Base-by-base conservation (phyloP, 2,888 invertebrate genomes). In the Meteorus colon region DNA sequence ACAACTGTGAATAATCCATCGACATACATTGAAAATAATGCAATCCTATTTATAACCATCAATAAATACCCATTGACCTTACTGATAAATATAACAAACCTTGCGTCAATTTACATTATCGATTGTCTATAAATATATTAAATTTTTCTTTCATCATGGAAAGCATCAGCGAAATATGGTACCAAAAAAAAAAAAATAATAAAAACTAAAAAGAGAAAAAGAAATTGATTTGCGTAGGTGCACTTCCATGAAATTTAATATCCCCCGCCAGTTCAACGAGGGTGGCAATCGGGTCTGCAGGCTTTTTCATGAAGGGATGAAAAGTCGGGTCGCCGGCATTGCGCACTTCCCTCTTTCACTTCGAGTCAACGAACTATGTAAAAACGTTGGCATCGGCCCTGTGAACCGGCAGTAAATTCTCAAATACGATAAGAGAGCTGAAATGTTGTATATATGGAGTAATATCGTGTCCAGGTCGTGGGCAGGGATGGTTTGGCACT, bases 341-440 rank as follows among this genome's bases (percentile, higher is more conserved):
- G 69, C 59, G 45, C 31, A 34, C 55, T 31, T 62, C 69, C 63
- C 71, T 67, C 19, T 78, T 76, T 76, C 77, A 77, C 71, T 74
- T 63, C 45, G 78, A 84, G 83, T 82, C 84, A 82, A 85, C 84
- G 84, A 84, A 84, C 82, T 81, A 78, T 80, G 82, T 80, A 81
- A 84, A 84, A 84, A 85, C 84, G 71, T 86, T 85, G 86, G 84
- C 85, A 83, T 79, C 79, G 81, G 78, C 73, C 51, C 72, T 63
- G 66, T 31, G 75, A 60, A 70, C 78, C 81, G 78, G 75, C 80
- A 80, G 80, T 82, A 83, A 82, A 84, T 85, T 75, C 77, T 80
- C 79, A 69, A 65, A 37, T 65, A 68, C 77, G 80, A 82, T 81
- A 80, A 81, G 77, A 55, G 55, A 78, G 74, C 67, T 69, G 78